These are phyloP conservation scores for Macaria notata DNA, from an alignment of 2,888 invertebrate genomes.

Conservation along the genomic window DNA sequence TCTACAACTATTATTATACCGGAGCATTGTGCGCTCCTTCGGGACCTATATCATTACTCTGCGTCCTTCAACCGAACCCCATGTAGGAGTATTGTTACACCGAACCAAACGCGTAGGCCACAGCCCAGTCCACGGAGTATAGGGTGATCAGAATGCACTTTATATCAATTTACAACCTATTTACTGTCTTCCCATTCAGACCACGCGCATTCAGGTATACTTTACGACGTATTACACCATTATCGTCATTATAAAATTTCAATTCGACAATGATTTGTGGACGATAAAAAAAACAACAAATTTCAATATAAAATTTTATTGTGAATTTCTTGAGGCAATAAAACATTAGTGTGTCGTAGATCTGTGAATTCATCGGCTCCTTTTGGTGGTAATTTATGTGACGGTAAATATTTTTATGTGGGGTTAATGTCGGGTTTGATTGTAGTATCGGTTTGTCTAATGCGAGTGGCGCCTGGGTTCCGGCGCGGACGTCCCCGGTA, in stretches of 20 bases:
- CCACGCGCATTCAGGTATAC: conserved; percentile 54
- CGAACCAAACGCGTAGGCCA: conserved; percentile 49
- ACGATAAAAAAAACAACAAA: conserved; percentile 50
- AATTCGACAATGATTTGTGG: conserved; percentile 48
- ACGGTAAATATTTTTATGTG: conserved; percentile 77
- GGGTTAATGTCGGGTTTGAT: conserved; percentile 72
- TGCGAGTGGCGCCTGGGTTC: conserved; percentile 75
- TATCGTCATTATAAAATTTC: conserved; percentile 47
- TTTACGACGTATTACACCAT: conserved; percentile 58
- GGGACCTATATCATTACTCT: conserved; percentile 78
- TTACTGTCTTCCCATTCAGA: conserved; percentile 56
- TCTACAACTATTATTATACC: conserved; percentile 81
- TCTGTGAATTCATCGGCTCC: conserved; percentile 73
- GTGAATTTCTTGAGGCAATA: conserved; percentile 69
- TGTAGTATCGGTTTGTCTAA: conserved; percentile 74
- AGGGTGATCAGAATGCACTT: conserved; percentile 69
- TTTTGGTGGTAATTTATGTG: conserved; percentile 76
- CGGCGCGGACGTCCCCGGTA: conserved; percentile 65
- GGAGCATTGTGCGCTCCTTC: conserved; percentile 74
- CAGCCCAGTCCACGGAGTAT: conserved; percentile 4
- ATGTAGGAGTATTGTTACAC: conserved; percentile 69
- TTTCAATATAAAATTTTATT: conserved; percentile 39
- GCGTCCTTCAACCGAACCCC: conserved; percentile 72
- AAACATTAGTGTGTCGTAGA: conserved; percentile 61
- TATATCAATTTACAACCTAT: conserved; percentile 74